phyloP scores from a whole-genome alignment of 2,113 vertebrate genomes.

The Miniopterus natalensis region DNA sequence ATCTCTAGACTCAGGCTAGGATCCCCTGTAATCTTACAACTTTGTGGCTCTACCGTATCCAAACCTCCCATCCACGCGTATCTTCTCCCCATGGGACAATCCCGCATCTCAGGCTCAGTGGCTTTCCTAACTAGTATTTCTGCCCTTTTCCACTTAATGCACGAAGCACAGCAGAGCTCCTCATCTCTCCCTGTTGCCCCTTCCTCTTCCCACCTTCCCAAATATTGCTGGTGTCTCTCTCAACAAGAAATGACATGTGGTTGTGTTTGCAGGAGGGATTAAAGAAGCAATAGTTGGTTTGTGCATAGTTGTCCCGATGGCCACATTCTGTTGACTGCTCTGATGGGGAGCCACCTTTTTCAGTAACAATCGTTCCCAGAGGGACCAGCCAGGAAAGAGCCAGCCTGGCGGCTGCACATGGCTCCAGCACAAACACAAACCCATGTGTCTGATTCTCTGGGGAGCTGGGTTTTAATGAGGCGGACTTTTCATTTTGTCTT shows the following conservation, averaged over 20 bases:
- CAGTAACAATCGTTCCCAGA: background rate
- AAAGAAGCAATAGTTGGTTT: background rate
- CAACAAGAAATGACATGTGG: background rate
- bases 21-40: background rate
- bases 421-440: background rate
- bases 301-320: background rate
- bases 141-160: background rate
- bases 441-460: background rate
- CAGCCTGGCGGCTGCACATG: background rate
- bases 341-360: background rate
- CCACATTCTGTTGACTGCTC: background rate
- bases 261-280: too few relatives aligned
- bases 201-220: background rate
- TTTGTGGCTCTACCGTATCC: background rate
- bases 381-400: background rate
- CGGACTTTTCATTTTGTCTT: slow-evolving; percentile 25
- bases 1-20: background rate
- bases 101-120: background rate
- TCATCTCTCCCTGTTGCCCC: background rate
- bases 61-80: background rate
- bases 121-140: background rate
- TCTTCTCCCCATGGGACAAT: background rate
- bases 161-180: background rate
- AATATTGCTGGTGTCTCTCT: background rate
- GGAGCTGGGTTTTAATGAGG: slow-evolving; percentile 25